Base-by-base conservation (phyloP, 1,140 invertebrate genomes). In the Temnothorax longispinosus region DNA sequence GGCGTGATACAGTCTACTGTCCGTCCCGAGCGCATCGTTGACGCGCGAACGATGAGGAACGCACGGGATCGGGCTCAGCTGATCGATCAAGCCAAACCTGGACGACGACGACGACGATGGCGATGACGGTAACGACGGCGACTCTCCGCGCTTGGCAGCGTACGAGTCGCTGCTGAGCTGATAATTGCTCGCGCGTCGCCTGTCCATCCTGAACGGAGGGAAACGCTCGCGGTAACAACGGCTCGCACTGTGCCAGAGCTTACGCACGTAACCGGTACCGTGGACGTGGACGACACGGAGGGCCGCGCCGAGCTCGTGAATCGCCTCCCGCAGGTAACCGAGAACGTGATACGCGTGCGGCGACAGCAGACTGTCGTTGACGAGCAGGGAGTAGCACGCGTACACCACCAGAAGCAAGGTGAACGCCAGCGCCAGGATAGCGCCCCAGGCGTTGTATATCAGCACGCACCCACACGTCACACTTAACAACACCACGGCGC, bases 351-450 rank as follows among this genome's bases (percentile, higher is more conserved):
- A 89, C n/a, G 89, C 92, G 76, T 94, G 91, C 6, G 93, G 93
- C 52, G 93, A 93, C 62, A 94, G 76, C 41, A 94, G 82, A 54
- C 93, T 94, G 56, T 95, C 94, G 92, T 95, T 94, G 32, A 91
- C 87, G 44, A 95, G 86, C 10, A 94, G 86, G n/a, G 92, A 94
- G 58, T 94, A 94, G 78, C 93, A 95, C 58, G 91, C 87, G 86
- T 94, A 94, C 11, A 93, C 87, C 44, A 95, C 92, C 3, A 94
- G 11, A 4, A 95, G 58, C 15, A 94, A 71, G 3, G 91, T 91
- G 41, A 94, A 78, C 15, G 93, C 93, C 50, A 95, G 65, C 2
- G 90, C 65, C 5, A 95, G 87, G 2, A 95, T 78, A 44, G 93
- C 89, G 2, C 93, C 93, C 93, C 93, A 95, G 85, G 91, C 90